Evolutionary conservation across 1,140 invertebrate genomes (phyloP).

Genomic region (Ceratina japonica): DNA sequence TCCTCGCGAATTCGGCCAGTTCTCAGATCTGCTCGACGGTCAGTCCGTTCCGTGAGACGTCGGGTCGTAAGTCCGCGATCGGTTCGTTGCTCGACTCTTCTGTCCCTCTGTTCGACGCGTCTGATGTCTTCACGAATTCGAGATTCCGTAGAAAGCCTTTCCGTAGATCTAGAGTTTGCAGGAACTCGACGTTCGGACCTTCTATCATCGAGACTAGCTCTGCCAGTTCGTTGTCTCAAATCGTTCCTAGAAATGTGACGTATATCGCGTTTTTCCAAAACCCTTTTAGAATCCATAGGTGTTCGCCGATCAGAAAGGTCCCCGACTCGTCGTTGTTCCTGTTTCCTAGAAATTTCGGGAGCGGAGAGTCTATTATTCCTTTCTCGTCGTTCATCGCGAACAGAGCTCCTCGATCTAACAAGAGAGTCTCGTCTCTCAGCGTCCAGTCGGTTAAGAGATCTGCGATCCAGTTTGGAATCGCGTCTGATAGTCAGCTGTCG

Average conservation of each 20-base stretch:
- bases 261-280: too few species aligned
- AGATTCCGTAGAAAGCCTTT: not conserved
- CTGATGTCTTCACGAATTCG: not conserved
- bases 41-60: not conserved
- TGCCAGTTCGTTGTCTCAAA: conserved; percentile 18
- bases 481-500: not conserved
- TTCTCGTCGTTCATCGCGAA: conserved; percentile 14
- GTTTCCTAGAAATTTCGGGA: too few species aligned
- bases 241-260: not conserved
- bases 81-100: not conserved
- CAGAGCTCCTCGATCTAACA: too few species aligned
- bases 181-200: not conserved
- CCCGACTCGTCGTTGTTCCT: too few species aligned
- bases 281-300: too few species aligned
- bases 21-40: not conserved
- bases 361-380: not conserved
- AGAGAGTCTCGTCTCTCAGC: not conserved
- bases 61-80: not conserved
- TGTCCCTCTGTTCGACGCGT: conserved; percentile 1
- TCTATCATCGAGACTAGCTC: not conserved
- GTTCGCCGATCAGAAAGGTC: too few species aligned
- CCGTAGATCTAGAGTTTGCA: not conserved
- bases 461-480: conserved; percentile 8
- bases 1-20: not conserved
- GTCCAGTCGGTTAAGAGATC: not conserved